phyloP scores from a whole-genome alignment of 2,113 vertebrate species.

The Thalassoma bifasciatum region DNA sequence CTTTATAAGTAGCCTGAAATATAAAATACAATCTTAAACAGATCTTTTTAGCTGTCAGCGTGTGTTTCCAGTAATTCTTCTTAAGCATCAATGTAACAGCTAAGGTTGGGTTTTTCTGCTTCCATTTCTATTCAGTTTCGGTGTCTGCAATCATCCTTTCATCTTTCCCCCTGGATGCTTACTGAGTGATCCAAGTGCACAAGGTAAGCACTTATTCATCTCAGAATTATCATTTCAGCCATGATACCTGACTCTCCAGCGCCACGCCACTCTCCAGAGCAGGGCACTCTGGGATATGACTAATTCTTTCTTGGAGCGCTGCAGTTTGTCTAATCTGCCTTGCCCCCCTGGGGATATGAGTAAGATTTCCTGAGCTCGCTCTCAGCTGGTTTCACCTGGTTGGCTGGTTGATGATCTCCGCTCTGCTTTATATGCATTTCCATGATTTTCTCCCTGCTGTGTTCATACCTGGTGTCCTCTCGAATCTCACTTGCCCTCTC shows the following conservation, averaged over 20 bases:
- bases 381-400: constrained; percentile 67
- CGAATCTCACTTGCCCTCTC: constrained; percentile 31
- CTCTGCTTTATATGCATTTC: constrained; percentile 31
- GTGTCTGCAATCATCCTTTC: constrained; percentile 56
- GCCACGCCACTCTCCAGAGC: constrained; percentile 56
- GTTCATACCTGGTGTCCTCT: constrained; percentile 33
- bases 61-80: not conserved
- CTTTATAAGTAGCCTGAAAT: no score
- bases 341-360: constrained; percentile 63
- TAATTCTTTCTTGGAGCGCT: constrained; percentile 64
- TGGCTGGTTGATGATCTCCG: constrained; percentile 47
- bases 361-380: constrained; percentile 55
- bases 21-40: no score
- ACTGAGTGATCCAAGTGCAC: constrained; percentile 69
- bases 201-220: constrained; percentile 69
- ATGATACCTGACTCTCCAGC: constrained; percentile 67
- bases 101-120: constrained; percentile 41
- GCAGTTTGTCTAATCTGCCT: constrained; percentile 66
- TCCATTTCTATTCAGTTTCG: constrained; percentile 43
- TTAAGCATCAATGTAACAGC: constrained; percentile 24
- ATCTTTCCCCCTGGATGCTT: constrained; percentile 55
- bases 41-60: not conserved
- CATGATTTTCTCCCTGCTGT: not conserved
- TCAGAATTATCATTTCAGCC: constrained; percentile 69
- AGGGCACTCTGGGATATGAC: constrained; percentile 66